phyloP scores from a whole-genome alignment of 2,113 vertebrate genomes.

The Periophthalmodon schlosseri region DNA sequence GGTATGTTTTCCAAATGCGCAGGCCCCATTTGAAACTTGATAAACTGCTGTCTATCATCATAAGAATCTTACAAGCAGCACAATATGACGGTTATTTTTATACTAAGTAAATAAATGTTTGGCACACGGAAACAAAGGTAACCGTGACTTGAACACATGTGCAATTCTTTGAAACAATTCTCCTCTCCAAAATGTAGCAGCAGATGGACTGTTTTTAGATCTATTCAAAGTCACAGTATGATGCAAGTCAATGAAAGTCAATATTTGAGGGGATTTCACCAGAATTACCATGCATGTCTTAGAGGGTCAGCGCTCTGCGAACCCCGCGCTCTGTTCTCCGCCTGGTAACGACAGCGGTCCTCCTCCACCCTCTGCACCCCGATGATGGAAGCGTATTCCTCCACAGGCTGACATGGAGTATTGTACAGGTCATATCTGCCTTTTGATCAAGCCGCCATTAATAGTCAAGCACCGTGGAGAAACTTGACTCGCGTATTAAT shows the following conservation, averaged over 20 bases:
- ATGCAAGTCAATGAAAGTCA: constrained; percentile 73
- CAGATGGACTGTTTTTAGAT: constrained; percentile 37
- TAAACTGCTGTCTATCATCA: neutral
- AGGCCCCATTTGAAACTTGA: neutral
- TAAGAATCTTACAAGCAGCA: too few relatives aligned
- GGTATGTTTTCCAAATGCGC: neutral
- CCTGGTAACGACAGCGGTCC: constrained; percentile 29
- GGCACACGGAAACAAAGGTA: constrained; percentile 7
- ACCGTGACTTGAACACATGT: neutral
- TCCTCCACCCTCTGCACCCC: constrained; percentile 38
- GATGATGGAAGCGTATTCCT: constrained; percentile 66
- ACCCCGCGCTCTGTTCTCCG: constrained; percentile 25
- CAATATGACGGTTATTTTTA: too few relatives aligned
- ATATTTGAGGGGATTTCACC: constrained; percentile 69
- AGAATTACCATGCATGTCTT: constrained; percentile 65
- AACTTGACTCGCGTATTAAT: constrained; percentile 74
- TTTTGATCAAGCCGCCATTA: constrained; percentile 73
- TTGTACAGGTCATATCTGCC: constrained; percentile 65
- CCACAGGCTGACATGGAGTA: constrained; percentile 52
- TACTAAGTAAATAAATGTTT: neutral
- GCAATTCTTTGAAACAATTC: constrained; percentile 38
- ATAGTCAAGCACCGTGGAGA: constrained; percentile 68
- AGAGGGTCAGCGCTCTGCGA: constrained; percentile 61
- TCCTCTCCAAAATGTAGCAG: constrained; percentile 19
- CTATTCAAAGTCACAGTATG: constrained; percentile 54